Evolutionary conservation across 2,888 invertebrate genomes (phyloP).

Genomic region (Ferrisia virgata): DNA sequence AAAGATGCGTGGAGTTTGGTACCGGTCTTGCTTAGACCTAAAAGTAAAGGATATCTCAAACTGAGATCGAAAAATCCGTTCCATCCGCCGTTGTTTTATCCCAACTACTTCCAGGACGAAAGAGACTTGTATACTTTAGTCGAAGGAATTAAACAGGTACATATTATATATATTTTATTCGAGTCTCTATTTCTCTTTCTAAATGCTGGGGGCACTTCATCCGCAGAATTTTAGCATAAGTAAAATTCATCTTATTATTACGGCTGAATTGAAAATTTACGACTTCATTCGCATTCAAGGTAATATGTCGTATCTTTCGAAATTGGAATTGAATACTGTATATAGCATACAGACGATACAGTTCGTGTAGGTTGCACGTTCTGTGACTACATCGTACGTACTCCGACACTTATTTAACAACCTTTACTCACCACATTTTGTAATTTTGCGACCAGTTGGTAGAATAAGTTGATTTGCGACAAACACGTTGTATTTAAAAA

Average conservation of each 20-base stretch:
- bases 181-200: neutral
- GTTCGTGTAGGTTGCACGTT: too few species aligned
- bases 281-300: neutral
- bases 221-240: too few species aligned
- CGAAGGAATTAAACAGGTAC: conserved; percentile 59
- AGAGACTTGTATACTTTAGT: conserved; percentile 52
- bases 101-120: conserved; percentile 73
- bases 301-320: neutral
- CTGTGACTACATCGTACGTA: too few species aligned
- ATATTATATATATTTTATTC: too few species aligned
- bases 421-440: neutral
- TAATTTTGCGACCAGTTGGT: neutral
- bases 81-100: conserved; percentile 64
- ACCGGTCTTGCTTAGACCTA: conserved; percentile 69
- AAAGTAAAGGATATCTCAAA: conserved; percentile 65
- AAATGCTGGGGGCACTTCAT: too few species aligned
- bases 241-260: too few species aligned
- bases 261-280: neutral
- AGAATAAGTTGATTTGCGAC: neutral
- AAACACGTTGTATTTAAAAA: neutral
- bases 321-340: neutral
- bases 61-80: conserved; percentile 59
- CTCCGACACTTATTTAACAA: too few species aligned
- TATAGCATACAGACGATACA: too few species aligned
- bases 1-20: conserved; percentile 59